Percentiles rank a stretch among this genome's conserved stretches.
Conservation (phyloP, 2,888 invertebrate species). For the Patella ulyssiponensis region DNA sequence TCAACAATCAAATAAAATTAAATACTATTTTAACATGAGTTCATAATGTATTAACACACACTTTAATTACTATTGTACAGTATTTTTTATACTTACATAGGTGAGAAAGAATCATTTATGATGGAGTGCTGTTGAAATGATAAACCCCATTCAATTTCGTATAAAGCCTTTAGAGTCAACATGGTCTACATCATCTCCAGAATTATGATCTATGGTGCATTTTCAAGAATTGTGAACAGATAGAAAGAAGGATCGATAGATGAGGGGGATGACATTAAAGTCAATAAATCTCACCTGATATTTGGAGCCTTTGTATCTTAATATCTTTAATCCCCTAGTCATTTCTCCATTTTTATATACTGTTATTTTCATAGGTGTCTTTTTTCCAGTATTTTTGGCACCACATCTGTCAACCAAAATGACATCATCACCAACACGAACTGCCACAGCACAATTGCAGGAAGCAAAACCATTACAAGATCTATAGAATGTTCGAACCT, state of each 20-base stretch:
- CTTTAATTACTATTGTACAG: too few species aligned
- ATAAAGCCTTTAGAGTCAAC: too few species aligned
- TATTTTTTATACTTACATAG: too few species aligned
- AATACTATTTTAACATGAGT: too few species aligned
- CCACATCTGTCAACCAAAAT: conserved; percentile 47
- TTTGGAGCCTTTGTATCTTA: conserved; percentile 38
- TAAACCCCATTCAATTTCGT: too few species aligned
- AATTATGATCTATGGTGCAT: too few species aligned
- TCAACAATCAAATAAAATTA: conserved; percentile 8
- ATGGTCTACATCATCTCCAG: too few species aligned
- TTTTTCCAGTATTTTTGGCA: conserved; percentile 1
- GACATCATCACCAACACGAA: conserved; percentile 44
- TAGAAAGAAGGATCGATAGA: neutral
- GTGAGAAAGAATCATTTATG: too few species aligned
- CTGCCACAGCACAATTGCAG: conserved; percentile 47
- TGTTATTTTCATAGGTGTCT: conserved; percentile 34
- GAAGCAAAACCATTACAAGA: conserved; percentile 40
- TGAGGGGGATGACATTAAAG: neutral
- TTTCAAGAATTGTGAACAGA: too few species aligned
- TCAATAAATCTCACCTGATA: conserved; percentile 39
- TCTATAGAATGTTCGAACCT: conserved; percentile 42
- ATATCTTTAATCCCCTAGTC: conserved; percentile 42
- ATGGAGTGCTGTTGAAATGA: too few species aligned
- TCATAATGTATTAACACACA: too few species aligned
- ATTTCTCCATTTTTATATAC: conserved; percentile 42